Conservation (phyloP, 1,140 invertebrate species). For the Platyura marginata region DNA sequence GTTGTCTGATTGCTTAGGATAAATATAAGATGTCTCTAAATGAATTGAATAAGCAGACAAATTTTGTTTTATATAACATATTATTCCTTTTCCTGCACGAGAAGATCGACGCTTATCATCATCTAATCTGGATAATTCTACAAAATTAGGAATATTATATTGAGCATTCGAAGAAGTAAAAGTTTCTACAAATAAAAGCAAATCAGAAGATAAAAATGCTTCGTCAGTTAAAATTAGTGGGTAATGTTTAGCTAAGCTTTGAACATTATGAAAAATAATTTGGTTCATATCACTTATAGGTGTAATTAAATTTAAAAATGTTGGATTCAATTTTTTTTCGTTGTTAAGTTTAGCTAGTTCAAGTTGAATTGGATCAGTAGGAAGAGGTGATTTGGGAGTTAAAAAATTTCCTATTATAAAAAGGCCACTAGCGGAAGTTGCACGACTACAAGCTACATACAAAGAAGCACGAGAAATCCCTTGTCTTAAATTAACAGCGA, state of each 20-base stretch:
- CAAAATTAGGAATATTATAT: no score
- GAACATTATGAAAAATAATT: neutral
- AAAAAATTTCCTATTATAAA: constrained; percentile 3
- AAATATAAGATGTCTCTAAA: neutral
- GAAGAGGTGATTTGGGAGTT: neutral
- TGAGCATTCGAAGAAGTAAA: neutral
- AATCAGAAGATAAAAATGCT: neutral
- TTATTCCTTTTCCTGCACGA: neutral
- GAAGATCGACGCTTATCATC: neutral
- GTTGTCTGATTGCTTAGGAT: neutral
- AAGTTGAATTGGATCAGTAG: neutral
- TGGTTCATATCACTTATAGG: neutral
- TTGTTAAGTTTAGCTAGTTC: neutral
- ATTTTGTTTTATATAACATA: neutral
- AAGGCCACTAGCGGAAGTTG: neutral
- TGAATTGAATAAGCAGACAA: neutral
- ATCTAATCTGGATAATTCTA: no score
- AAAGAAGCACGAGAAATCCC: neutral
- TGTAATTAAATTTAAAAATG: neutral
- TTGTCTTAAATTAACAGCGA: neutral
- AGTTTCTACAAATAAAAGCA: neutral
- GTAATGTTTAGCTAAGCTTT: neutral
- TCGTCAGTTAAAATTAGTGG: neutral
- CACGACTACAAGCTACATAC: constrained; percentile 1
- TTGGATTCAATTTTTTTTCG: neutral